These are phyloP conservation scores for Babyrousa celebensis DNA, from an alignment of 2,797 vertebrate genomes.

Conservation along the genomic window DNA sequence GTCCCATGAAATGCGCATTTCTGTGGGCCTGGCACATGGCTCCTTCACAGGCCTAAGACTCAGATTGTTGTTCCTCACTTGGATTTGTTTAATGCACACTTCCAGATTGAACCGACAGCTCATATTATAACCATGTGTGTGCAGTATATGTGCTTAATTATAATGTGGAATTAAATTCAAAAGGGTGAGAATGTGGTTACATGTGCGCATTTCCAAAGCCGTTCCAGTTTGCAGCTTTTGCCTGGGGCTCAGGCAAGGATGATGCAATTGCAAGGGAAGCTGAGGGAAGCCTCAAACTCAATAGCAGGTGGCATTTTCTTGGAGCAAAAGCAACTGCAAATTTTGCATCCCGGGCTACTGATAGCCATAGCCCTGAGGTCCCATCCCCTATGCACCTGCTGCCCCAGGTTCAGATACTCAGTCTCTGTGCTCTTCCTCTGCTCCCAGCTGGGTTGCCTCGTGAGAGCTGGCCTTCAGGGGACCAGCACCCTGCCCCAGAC, in stretches of 20 bases:
- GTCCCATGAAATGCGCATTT: conserved; percentile 86
- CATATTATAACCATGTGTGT: conserved; percentile 84
- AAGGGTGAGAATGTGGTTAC: conserved; percentile 82
- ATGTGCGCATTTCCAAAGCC: conserved; percentile 75
- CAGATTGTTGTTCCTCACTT: conserved; percentile 87
- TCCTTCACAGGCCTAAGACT: conserved; percentile 80
- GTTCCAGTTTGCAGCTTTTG: conserved; percentile 72
- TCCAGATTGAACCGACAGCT: conserved; percentile 90
- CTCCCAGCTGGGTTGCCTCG: conserved; percentile 6
- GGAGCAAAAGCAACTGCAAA: neutral
- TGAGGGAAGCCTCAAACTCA: conserved; percentile 48
- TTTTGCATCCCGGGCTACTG: neutral
- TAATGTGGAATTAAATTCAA: conserved; percentile 83
- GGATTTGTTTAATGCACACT: conserved; percentile 89
- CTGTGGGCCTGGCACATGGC: neutral
- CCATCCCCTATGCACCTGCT: neutral
- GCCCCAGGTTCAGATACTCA: neutral
- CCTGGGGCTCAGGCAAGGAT: conserved; percentile 50
- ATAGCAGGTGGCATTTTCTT: neutral
- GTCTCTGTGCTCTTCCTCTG: neutral
- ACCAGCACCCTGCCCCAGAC: neutral
- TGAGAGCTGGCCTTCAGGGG: neutral
- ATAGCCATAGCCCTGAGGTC: neutral
- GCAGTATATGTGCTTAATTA: conserved; percentile 85
- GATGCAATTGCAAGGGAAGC: conserved; percentile 18